phyloP scores from a whole-genome alignment of 2,888 invertebrate species.

The Alviniconcha strummeri region DNA sequence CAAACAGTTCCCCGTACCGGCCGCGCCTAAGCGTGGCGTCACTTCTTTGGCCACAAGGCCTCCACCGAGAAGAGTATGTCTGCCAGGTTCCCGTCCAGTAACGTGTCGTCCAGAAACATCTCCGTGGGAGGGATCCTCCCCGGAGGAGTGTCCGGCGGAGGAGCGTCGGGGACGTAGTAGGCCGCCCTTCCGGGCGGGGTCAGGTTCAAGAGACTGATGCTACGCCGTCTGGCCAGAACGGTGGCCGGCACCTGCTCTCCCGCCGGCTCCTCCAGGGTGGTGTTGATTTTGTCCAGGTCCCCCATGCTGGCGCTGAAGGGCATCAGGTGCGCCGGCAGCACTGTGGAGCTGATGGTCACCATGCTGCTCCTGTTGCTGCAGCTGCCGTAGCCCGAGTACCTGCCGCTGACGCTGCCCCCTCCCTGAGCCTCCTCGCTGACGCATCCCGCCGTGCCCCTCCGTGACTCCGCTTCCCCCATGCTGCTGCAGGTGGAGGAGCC shows the following conservation, averaged over 20 bases:
- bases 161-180: slow-evolving; percentile 6
- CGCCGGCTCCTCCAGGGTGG: slow-evolving; percentile 6
- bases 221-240: slow-evolving; percentile 42
- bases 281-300: slow-evolving; percentile 36
- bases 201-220: slow-evolving; percentile 52
- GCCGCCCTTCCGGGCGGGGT: slow-evolving; percentile 26
- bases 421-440: too few species aligned
- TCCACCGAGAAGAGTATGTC: slow-evolving; percentile 61
- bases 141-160: neutral
- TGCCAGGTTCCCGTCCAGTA: slow-evolving; percentile 58
- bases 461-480: neutral
- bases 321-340: slow-evolving; percentile 12
- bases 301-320: slow-evolving; percentile 38
- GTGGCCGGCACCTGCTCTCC: neutral
- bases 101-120: slow-evolving; percentile 52
- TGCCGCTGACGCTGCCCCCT: neutral
- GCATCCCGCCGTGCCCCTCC: neutral
- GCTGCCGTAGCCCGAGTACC: slow-evolving; percentile 29
- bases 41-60: slow-evolving; percentile 57
- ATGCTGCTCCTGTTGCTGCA: slow-evolving; percentile 25
- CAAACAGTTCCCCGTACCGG: too few species aligned
- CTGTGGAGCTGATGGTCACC: slow-evolving; percentile 11
- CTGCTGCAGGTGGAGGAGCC: slow-evolving; percentile 31
- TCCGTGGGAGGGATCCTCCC: slow-evolving; percentile 29
- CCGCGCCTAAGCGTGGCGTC: neutral